phyloP scores from a whole-genome alignment of 2,797 vertebrate species.

The Halcyon chelicuti region DNA sequence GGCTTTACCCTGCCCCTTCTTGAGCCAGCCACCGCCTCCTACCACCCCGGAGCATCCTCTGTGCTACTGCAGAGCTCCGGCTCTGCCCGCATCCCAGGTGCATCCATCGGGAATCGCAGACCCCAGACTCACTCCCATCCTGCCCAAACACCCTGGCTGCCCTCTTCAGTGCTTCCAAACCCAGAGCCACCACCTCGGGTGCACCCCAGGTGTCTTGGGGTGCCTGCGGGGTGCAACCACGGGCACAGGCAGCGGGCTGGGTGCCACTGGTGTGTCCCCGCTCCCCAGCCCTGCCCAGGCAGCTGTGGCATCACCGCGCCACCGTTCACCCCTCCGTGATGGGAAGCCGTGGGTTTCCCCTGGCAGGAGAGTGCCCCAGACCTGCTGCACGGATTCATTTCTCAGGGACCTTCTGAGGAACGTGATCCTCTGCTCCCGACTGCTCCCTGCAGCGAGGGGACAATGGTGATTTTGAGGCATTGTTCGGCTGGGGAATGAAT shows the following conservation, averaged over 20 bases:
- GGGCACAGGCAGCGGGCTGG: accelerated
- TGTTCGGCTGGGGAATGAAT: constrained; percentile 16
- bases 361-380: accelerated
- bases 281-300: neutral
- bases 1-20: neutral
- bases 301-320: neutral
- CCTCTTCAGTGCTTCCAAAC: neutral
- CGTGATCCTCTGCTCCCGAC: neutral
- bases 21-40: neutral
- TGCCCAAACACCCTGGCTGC: neutral
- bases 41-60: neutral
- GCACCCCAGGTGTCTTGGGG: neutral
- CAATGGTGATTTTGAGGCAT: constrained; percentile 8
- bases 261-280: accelerated
- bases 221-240: accelerated
- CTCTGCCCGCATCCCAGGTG: neutral
- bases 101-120: accelerated
- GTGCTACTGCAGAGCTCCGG: accelerated
- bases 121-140: neutral
- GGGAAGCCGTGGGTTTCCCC: accelerated
- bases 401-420: neutral
- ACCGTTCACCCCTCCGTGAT: accelerated
- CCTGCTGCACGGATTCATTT: neutral
- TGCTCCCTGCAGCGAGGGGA: neutral
- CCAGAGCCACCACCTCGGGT: neutral